Percentiles rank a stretch among this genome's conserved stretches.
Evolutionary conservation across 2,113 vertebrate species (phyloP).

Genomic region (Rallus limicola): DNA sequence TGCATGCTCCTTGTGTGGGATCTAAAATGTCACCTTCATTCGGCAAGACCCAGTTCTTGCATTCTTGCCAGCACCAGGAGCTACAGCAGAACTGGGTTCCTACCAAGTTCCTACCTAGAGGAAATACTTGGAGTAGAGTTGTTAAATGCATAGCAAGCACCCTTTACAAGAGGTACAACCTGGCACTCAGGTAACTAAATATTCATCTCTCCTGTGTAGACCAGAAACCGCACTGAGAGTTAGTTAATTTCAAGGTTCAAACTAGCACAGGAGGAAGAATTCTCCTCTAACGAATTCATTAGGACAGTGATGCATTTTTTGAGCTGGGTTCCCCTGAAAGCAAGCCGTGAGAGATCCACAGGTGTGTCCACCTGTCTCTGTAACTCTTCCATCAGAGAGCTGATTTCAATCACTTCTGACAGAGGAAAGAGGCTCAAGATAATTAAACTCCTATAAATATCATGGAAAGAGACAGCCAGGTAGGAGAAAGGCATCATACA

Average conservation of each 20-base stretch:
- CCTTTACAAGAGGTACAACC: neutral
- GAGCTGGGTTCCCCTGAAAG: neutral
- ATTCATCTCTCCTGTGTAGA: neutral
- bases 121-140: neutral
- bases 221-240: neutral
- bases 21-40: neutral
- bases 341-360: neutral
- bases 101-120: neutral
- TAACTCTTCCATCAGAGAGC: neutral
- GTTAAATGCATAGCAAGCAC: accelerated
- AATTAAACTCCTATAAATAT: slow-evolving; percentile 17
- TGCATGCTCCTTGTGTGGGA: neutral
- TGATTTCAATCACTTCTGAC: slow-evolving; percentile 10
- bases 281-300: neutral
- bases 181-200: neutral
- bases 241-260: neutral
- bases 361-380: neutral
- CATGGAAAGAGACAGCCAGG: neutral
- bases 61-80: neutral
- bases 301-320: neutral
- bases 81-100: neutral
- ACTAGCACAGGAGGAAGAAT: neutral
- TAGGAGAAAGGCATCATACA: neutral
- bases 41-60: accelerated
- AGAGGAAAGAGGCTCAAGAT: neutral